Evolutionary conservation across 2,797 vertebrate species (phyloP), one percentile per base, ranked within the genome.

Genomic region (Anableps anableps): DNA sequence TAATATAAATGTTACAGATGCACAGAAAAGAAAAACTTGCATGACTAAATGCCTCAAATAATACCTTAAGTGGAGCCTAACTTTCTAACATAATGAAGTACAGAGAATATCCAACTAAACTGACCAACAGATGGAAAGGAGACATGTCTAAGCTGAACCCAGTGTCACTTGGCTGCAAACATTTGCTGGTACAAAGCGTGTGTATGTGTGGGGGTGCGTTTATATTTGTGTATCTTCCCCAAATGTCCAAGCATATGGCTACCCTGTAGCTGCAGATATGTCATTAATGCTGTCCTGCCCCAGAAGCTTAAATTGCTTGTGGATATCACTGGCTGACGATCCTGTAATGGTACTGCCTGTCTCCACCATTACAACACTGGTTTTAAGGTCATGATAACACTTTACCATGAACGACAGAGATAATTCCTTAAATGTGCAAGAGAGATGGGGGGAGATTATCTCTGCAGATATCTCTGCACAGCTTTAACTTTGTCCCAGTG

Each of bases 231-330:
- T 43, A 47, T 75, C 43, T 85, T 74, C 45, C 82, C 91, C 91
- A 94, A 93, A 93, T 94, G 89, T 83, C 87, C 90, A 73, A 91
- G 83, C 93, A 94, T 94, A 95, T 94, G 93, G 94, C 87, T 88
- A 89, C 88, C 88, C 86, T 72, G 85, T 89, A 88, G 87, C 81
- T 87, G 88, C 55, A 86, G 86, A 87, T 89, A 92, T 89, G 92
- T 88, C 89, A 93, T 92, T 93, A 93, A 92, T 89, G 88, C 85
- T 53, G 72, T 83, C 50, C 72, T 31, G 77, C 78, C 77, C 85
- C 79, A 75, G 83, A 74, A 91, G 90, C 89, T 91, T 90, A 90
- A 50, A 83, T 53, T 75, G 48, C 76, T 76, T 74, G 64, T 11
- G 50, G 76, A 84, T 88, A 71, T 84, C 76, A 74, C 75, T 31